Percentiles rank a stretch among this genome's conserved stretches.
Conservation (phyloP, 2,797 vertebrate genomes). For the Limosa lapponica region DNA sequence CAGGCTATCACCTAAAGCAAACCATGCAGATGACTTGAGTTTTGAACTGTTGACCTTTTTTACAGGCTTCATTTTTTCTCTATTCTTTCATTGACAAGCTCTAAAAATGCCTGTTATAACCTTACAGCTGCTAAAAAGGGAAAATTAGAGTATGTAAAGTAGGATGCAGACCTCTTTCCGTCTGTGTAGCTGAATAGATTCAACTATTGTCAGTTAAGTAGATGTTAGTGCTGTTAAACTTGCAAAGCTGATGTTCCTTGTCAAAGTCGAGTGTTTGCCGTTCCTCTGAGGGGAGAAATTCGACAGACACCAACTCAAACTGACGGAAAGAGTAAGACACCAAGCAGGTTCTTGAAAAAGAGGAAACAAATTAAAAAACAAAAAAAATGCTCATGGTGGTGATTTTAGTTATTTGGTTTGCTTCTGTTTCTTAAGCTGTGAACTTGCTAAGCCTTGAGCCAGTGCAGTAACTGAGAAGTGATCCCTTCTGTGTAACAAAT, state of each 20-base stretch:
- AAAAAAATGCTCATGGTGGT: not conserved
- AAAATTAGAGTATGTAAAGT: not conserved
- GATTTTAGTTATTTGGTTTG: not conserved
- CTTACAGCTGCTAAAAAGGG: not conserved
- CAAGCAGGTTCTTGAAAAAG: not conserved
- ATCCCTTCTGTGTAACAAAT: not conserved
- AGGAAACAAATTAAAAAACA: not conserved
- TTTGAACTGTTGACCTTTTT: conserved; percentile 7
- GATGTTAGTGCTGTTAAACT: not conserved
- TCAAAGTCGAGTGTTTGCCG: not conserved
- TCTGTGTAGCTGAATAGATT: not conserved
- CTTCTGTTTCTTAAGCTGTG: not conserved
- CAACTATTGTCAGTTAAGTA: not conserved
- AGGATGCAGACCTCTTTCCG: not conserved
- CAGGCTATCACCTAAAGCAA: not conserved
- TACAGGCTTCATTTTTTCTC: not conserved
- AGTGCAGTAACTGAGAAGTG: not conserved
- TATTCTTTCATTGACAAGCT: not conserved
- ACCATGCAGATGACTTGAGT: not conserved
- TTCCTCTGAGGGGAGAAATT: not conserved
- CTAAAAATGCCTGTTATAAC: not conserved
- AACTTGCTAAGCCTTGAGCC: not conserved
- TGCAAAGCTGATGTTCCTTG: not conserved
- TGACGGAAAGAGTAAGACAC: not conserved
- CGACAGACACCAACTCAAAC: not conserved